Evolutionary conservation across 2,113 vertebrate species (phyloP).

Genomic region (human (Homo sapiens)): DNA sequence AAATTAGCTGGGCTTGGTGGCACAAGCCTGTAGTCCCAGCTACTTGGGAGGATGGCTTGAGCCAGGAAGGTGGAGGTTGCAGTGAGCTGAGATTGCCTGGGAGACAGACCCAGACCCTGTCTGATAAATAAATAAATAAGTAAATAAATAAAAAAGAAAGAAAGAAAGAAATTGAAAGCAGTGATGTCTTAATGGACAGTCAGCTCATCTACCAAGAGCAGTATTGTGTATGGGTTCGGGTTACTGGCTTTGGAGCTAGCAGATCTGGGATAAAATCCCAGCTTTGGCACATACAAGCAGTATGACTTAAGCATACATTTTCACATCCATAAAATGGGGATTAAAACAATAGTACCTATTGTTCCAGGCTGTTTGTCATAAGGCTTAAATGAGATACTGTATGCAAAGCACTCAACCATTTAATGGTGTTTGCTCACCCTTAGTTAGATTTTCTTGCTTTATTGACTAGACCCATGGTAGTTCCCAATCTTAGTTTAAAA

Average conservation of each 20-base stretch:
- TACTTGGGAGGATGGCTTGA: too few species aligned
- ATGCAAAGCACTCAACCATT: background rate
- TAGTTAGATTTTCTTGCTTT: background rate
- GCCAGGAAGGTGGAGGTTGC: too few species aligned
- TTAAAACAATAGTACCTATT: background rate
- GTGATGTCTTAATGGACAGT: background rate
- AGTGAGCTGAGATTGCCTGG: too few species aligned
- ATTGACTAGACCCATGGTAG: background rate
- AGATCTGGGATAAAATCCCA: conserved; percentile 11
- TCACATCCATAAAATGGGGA: conserved; percentile 1
- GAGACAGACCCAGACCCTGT: too few species aligned
- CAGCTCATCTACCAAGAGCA: background rate
- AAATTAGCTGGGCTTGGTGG: too few species aligned
- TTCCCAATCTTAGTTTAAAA: background rate
- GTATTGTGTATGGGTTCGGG: background rate
- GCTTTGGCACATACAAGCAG: background rate
- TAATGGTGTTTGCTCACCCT: background rate
- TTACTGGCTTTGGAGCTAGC: background rate
- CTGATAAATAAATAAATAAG: too few species aligned
- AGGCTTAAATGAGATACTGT: background rate
- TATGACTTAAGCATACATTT: background rate
- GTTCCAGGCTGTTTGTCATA: background rate
- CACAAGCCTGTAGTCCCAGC: too few species aligned
- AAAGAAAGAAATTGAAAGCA: background rate
- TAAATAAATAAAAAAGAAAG: too few species aligned